These are phyloP conservation scores for Dichetophora obliterata DNA, from an alignment of 2,888 invertebrate species.

Conservation along the genomic window DNA sequence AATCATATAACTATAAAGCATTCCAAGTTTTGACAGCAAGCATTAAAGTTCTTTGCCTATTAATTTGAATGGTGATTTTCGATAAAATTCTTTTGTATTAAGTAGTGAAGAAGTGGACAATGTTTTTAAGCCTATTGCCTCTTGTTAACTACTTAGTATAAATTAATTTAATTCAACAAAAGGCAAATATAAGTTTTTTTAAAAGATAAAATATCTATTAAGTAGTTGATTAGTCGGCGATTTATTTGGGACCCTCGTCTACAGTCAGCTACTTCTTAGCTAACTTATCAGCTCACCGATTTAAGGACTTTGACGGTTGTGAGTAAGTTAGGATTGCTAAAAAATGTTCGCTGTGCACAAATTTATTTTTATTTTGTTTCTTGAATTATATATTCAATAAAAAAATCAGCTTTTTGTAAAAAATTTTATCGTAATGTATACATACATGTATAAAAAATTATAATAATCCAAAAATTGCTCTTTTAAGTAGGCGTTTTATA, in stretches of 20 bases:
- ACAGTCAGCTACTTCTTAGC: constrained; percentile 32
- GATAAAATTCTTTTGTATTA: constrained; percentile 46
- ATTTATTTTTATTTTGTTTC: too few relatives aligned
- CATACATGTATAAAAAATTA: too few relatives aligned
- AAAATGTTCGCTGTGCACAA: too few relatives aligned
- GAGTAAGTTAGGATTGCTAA: too few relatives aligned
- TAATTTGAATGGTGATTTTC: neutral
- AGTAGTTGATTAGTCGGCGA: constrained; percentile 48
- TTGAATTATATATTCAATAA: too few relatives aligned
- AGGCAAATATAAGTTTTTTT: too few relatives aligned
- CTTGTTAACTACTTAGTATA: constrained; percentile 50
- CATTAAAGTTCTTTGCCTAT: too few relatives aligned
- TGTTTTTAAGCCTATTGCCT: constrained; percentile 45
- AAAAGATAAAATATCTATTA: constrained; percentile 41
- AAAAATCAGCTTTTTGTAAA: too few relatives aligned
- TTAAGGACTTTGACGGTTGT: too few relatives aligned
- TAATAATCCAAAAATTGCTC: neutral
- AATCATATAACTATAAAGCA: too few relatives aligned
- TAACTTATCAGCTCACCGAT: constrained; percentile 35
- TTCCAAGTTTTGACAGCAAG: too few relatives aligned
- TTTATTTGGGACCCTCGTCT: constrained; percentile 12
- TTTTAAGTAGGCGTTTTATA: neutral
- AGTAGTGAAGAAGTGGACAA: constrained; percentile 52
- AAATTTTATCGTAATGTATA: too few relatives aligned
- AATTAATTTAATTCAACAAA: constrained; percentile 41